Base-by-base conservation (phyloP, 2,113 vertebrate species). In the Ascaphus truei region DNA sequence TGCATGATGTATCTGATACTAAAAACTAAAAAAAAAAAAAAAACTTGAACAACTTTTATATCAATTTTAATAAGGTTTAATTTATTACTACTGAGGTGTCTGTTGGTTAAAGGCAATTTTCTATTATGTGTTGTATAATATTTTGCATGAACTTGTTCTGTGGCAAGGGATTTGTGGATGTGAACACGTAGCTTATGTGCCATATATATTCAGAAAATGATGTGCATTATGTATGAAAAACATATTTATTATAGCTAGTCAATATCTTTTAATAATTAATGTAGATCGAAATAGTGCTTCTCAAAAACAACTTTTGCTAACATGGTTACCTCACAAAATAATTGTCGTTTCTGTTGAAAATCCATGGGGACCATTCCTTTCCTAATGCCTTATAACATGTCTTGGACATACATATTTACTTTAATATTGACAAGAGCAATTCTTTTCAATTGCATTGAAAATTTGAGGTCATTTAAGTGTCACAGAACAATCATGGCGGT, bases 1-100 rank as follows among this genome's bases (percentile, higher is more conserved):
- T 95, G 95, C 94, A 96, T 97, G 95, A 93, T 87, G 85, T 84
- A 82, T 89, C 83, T 86, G 86, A 86, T 84, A 86, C 85, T 83
- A 79, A 76, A 43, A 33, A 86, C 85, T 84, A 78, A 75, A 76
- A 58, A 77, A 66, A 50, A 20, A 59, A 83, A 77, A 88, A 89
- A 89, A 90, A 91, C 92, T 94, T 95, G 91, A 92, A 93, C 85
- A 92, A 89, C 79, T 93, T 95, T 95, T 90, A 78, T 89, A 90
- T 90, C 16, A 57, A 79, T 90, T 89, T 92, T 91, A 90, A 79
- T 90, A 86, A 78, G 73, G 84, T 89, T 89, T 90, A 89, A 92
- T 94, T 95, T 93, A 93, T 95, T 93, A 91, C 86, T 93, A 89
- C 84, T 90, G 89, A 91, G 83, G 77, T 86, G 82, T 83, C 73